These are phyloP conservation scores for Parapsyche elsis DNA, from an alignment of 1,140 invertebrate genomes.

Conservation along the genomic window DNA sequence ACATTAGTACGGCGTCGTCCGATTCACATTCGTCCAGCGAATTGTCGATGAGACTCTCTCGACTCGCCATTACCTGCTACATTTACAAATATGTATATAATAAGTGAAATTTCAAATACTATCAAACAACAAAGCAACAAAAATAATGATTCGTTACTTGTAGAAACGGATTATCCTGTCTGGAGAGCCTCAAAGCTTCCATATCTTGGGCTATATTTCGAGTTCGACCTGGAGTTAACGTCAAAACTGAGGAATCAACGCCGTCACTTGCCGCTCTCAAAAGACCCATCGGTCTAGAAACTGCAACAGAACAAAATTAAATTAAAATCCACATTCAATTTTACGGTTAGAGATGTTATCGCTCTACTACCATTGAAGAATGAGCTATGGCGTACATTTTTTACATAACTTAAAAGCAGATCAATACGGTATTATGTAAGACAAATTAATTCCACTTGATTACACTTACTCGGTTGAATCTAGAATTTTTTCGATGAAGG, in stretches of 20 bases:
- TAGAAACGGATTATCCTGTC: conserved; percentile 86
- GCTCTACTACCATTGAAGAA: no score
- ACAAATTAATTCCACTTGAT: no score
- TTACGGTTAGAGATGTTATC: no score
- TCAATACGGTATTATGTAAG: no score
- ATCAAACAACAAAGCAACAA: no score
- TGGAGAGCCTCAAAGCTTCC: conserved; percentile 80
- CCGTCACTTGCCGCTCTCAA: conserved; percentile 52
- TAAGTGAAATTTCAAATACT: no score
- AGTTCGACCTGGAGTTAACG: conserved; percentile 77
- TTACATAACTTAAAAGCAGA: no score
- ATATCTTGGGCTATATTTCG: conserved; percentile 86
- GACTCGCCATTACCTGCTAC: conserved; percentile 78
- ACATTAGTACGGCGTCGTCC: conserved; percentile 80
- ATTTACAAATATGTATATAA: conserved; percentile 55
- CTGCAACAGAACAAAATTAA: conserved; percentile 38
- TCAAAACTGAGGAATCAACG: conserved; percentile 69
- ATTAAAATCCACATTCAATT: no score
- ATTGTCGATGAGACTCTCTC: conserved; percentile 79
- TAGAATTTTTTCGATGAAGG: no score
- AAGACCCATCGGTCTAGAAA: conserved; percentile 43
- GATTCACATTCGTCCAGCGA: conserved; percentile 77
- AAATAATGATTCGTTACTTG: conserved; percentile 72
- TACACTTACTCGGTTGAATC: no score
- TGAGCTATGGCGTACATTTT: no score